Conservation (phyloP, 2,113 vertebrate genomes). For the Vireo altiloquus region DNA sequence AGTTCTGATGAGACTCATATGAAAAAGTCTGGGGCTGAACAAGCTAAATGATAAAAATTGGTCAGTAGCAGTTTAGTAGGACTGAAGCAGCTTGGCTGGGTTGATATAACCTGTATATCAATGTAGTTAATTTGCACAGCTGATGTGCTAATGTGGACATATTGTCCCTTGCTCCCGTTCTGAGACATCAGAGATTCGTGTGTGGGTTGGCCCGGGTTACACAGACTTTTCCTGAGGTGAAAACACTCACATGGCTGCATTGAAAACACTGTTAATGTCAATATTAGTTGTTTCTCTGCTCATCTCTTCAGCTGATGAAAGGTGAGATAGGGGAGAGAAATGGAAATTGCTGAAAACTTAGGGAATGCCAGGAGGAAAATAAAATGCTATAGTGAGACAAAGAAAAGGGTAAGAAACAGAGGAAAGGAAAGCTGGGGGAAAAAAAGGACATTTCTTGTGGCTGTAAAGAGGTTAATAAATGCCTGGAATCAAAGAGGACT, state of each 20-base stretch:
- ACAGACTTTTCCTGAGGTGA: not conserved
- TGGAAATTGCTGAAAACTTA: not conserved
- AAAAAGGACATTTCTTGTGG: not conserved
- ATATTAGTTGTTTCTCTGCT: not conserved
- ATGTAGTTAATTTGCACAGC: not conserved
- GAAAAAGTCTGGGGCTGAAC: not conserved
- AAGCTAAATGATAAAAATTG: not conserved
- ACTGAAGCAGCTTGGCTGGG: not conserved
- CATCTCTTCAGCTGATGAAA: not conserved
- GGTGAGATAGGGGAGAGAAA: not conserved
- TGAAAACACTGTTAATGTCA: not conserved
- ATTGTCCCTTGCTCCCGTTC: not conserved
- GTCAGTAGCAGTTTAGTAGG: not conserved
- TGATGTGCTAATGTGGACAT: not conserved
- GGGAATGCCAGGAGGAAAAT: not conserved
- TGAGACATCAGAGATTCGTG: fast-evolving
- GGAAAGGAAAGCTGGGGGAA: not conserved
- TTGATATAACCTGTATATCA: not conserved
- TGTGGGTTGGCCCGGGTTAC: not conserved
- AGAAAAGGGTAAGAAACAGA: not conserved
- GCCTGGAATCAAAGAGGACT: not conserved
- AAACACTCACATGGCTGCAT: not conserved
- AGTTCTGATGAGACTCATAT: not conserved
- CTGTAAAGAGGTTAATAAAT: not conserved
- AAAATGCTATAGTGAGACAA: not conserved